These are phyloP conservation scores for Chauna torquata DNA, from an alignment of 2,113 vertebrate genomes.

Conservation along the genomic window DNA sequence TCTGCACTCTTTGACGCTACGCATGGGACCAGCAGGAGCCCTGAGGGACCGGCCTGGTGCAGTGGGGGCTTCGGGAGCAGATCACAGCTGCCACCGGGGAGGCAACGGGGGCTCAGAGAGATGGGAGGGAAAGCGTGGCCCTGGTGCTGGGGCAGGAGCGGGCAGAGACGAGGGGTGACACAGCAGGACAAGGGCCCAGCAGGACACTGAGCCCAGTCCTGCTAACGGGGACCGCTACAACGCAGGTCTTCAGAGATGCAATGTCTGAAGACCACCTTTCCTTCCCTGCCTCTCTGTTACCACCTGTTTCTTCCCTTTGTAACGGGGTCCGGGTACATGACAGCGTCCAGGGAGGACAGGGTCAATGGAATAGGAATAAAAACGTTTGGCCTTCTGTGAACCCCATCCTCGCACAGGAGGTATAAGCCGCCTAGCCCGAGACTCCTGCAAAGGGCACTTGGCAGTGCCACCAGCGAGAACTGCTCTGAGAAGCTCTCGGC, in stretches of 20 bases:
- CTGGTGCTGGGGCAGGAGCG: neutral
- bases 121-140: neutral
- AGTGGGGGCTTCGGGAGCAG: neutral
- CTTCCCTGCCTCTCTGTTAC: neutral
- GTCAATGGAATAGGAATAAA: neutral
- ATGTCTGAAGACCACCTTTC: neutral
- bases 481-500: neutral
- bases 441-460: neutral
- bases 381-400: neutral
- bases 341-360: accelerated
- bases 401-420: neutral
- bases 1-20: neutral
- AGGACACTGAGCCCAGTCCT: neutral
- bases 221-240: accelerated
- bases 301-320: neutral
- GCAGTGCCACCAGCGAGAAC: neutral
- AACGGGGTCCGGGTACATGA: accelerated
- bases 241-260: accelerated
- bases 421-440: neutral
- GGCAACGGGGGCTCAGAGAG: neutral
- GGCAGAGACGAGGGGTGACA: neutral
- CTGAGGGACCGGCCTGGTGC: neutral
- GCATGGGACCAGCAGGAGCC: neutral
- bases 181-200: neutral
- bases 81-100: neutral